These are phyloP conservation scores for Hydropsyche tenuis DNA, from an alignment of 1,140 invertebrate species.

Conservation along the genomic window DNA sequence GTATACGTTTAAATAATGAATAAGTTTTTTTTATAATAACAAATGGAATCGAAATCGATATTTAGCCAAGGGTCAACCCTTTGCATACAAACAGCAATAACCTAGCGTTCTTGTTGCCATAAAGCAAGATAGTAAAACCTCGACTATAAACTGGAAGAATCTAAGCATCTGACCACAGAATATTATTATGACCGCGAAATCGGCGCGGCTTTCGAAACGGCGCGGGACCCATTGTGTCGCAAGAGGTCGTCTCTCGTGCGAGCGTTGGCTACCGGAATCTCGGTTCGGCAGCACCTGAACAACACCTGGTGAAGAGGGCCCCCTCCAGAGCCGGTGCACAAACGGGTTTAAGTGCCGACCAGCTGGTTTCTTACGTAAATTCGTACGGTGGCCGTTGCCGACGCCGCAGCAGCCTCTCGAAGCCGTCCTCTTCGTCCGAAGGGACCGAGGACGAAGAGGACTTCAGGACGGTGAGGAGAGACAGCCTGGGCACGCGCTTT, in stretches of 20 bases:
- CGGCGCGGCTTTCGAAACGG: constrained; percentile 19
- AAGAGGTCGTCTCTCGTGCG: constrained; percentile 13
- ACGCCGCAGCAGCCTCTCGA: background rate
- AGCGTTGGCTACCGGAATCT: constrained; percentile 21
- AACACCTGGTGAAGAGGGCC: constrained; percentile 23
- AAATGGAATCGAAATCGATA: too few species aligned
- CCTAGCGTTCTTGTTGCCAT: too few species aligned
- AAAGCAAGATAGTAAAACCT: too few species aligned
- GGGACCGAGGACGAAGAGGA: background rate
- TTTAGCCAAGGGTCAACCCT: too few species aligned
- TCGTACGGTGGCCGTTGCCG: background rate
- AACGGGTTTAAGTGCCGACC: constrained; percentile 24
- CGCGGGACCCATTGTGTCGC: constrained; percentile 28
- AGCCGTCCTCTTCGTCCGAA: background rate
- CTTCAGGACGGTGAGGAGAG: too few species aligned
- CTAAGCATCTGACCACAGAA: too few species aligned
- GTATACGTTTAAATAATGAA: too few species aligned
- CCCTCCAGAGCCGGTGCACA: constrained; percentile 14
- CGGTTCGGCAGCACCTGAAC: constrained; percentile 29
- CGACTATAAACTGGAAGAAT: too few species aligned
- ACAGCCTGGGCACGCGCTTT: constrained; percentile 25
- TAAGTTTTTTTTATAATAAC: too few species aligned
- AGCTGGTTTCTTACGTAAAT: constrained; percentile 35
- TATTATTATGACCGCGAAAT: constrained; percentile 5
- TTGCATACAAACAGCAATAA: too few species aligned